Evolutionary conservation across 1,140 invertebrate species (phyloP).

Genomic region (Galleria mellonella): DNA sequence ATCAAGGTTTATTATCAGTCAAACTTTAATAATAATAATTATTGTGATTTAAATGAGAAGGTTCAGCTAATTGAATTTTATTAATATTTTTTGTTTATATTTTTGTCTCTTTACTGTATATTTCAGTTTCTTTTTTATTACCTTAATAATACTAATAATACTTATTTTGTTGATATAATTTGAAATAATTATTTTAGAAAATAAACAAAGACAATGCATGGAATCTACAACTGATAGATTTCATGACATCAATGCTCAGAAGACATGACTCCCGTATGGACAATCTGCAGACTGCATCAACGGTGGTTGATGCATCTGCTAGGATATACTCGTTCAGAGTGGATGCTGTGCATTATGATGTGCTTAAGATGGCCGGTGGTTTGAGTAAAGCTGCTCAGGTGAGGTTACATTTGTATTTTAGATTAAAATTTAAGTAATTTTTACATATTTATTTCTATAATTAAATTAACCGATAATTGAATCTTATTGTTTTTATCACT

Average conservation of each 20-base stretch:
- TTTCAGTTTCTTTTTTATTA: no score
- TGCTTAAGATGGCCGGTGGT: slow-evolving; percentile 84
- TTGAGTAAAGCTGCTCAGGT: slow-evolving; percentile 73
- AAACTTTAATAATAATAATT: no score
- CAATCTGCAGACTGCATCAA: slow-evolving; percentile 85
- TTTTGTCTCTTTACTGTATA: no score
- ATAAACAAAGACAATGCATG: slow-evolving; percentile 91
- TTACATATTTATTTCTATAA: no score
- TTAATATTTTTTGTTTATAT: slow-evolving; percentile 5
- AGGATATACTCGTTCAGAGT: slow-evolving; percentile 89
- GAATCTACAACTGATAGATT: slow-evolving; percentile 87
- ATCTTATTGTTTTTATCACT: no score
- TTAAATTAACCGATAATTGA: no score
- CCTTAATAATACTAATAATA: no score
- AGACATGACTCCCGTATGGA: slow-evolving; percentile 80
- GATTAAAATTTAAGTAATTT: no score
- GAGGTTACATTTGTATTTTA: slow-evolving; percentile 1
- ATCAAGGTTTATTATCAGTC: no score
- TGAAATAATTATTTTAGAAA: slow-evolving; percentile 81
- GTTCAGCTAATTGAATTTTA: no score
- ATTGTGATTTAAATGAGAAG: no score
- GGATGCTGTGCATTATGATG: slow-evolving; percentile 85
- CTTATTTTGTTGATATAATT: no score
- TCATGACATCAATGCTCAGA: slow-evolving; percentile 83
- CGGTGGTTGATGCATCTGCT: slow-evolving; percentile 86